Base-by-base conservation (phyloP, 1,140 invertebrate genomes). In the Brachystomella parvula region DNA sequence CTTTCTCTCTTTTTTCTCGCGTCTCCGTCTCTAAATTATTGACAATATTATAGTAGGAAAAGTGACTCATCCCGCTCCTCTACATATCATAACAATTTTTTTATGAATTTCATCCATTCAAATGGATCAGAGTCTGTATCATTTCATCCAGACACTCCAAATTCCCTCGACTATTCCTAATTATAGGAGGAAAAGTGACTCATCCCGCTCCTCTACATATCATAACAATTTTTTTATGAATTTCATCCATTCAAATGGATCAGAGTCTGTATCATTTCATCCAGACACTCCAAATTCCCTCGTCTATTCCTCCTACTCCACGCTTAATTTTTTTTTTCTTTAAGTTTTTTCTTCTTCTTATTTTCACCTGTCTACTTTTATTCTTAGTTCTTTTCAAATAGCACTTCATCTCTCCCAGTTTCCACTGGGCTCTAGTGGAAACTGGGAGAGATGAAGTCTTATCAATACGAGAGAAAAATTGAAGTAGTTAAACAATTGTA, bases 41-140 rank as follows among this genome's bases (percentile, higher is more conserved):
- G 69, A 71, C 66, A 71, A 65, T 66, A 67, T 71, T 62, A 60
- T 65, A 59, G n/a, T n/a, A n/a, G n/a, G n/a, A n/a, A n/a, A n/a
- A n/a, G 53, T 68, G 49, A 53, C 49, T 53, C 49, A 53, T 9
- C 9, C 58, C 64, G 59, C 59, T 65, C 64, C 64, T 65, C 67
- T 63, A 67, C 67, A 63, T 63, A 63, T 71, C 69, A 67, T 65
- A 63, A 65, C 69, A 67, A 60, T 69, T 65, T 65, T 19, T 32
- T 65, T 65, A 44, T 65, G 31, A n/a, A n/a, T n/a, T n/a, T n/a
- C n/a, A n/a, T 15, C 57, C 57, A 30, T 33, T 53, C 35, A 47
- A 65, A 60, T 65, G 61, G 66, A 69, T 64, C 66, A 68, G 64
- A 68, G 66, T 68, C 66, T 61, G 64, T 60, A 61, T 35, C 47